phyloP scores from a whole-genome alignment of 1,140 invertebrate genomes.

The Drosophila lini region DNA sequence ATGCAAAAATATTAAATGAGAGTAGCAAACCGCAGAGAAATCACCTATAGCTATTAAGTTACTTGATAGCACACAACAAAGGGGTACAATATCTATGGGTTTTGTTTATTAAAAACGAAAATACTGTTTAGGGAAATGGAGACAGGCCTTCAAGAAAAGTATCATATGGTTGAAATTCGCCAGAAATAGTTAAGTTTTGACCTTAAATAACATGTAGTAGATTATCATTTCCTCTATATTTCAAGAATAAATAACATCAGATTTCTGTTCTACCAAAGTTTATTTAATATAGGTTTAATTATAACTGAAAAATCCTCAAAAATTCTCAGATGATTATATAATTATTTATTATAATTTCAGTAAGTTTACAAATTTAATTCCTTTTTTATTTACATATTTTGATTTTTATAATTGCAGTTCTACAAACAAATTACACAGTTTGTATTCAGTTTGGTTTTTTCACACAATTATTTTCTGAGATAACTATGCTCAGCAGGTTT shows the following conservation, averaged over 20 bases:
- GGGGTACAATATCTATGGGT: not conserved
- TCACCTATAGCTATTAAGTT: not conserved
- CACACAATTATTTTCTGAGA: not conserved
- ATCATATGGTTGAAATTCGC: not conserved
- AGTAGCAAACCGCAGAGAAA: not conserved
- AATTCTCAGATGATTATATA: not conserved
- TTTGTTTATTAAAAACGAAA: not conserved
- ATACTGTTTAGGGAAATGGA: not conserved
- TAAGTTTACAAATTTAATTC: too few species aligned
- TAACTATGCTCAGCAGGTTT: not conserved
- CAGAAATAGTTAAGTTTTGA: not conserved
- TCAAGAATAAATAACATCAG: not conserved
- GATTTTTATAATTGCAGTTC: not conserved
- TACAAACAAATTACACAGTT: not conserved
- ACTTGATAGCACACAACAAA: not conserved
- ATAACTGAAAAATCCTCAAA: not conserved
- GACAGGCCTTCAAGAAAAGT: not conserved
- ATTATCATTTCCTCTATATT: not conserved
- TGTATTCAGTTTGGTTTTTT: not conserved
- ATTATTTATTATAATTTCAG: not conserved
- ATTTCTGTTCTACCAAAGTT: not conserved
- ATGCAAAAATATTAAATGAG: not conserved
- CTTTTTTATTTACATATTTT: not conserved
- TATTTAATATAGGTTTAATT: not conserved
- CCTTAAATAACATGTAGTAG: too few species aligned